Evolutionary conservation across 2,888 invertebrate species (phyloP).

Genomic region (Lordiphosa fenestrarum): DNA sequence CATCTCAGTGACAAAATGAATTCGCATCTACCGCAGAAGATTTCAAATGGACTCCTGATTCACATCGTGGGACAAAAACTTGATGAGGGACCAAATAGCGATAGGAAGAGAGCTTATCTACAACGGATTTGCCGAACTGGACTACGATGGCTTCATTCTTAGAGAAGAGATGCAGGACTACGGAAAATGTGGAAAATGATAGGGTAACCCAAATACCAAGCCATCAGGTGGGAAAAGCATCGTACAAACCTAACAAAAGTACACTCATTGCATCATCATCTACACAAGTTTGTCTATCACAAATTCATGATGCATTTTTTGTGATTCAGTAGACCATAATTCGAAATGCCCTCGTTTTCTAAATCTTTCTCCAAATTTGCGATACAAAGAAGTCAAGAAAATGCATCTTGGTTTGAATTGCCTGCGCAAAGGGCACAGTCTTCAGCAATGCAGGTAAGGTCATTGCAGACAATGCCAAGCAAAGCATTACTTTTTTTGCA

Average conservation of each 20-base stretch:
- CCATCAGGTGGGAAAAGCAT: not conserved
- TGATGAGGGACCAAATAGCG: not conserved
- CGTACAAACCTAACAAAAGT: not conserved
- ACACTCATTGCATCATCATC: not conserved
- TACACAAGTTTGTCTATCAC: too few relatives aligned
- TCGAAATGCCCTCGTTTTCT: too few relatives aligned
- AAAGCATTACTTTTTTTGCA: too few relatives aligned
- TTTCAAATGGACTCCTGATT: constrained; percentile 5
- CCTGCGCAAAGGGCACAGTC: too few relatives aligned
- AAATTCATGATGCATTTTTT: too few relatives aligned
- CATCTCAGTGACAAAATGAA: constrained; percentile 4
- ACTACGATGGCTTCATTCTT: not conserved
- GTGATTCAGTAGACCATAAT: too few relatives aligned
- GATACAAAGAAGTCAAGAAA: too few relatives aligned
- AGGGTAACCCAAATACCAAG: not conserved
- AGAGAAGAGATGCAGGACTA: not conserved
- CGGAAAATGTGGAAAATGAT: not conserved
- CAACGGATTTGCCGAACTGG: too few relatives aligned
- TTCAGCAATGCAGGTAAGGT: too few relatives aligned
- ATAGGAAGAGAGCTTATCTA: not conserved
- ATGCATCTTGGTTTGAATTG: too few relatives aligned
- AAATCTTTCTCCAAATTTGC: too few relatives aligned
- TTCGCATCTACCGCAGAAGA: not conserved
- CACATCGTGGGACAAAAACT: constrained; percentile 1
- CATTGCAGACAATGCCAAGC: too few relatives aligned